Evolutionary conservation across 2,797 vertebrate species (phyloP).

Genomic region (Calcarius lapponicus): DNA sequence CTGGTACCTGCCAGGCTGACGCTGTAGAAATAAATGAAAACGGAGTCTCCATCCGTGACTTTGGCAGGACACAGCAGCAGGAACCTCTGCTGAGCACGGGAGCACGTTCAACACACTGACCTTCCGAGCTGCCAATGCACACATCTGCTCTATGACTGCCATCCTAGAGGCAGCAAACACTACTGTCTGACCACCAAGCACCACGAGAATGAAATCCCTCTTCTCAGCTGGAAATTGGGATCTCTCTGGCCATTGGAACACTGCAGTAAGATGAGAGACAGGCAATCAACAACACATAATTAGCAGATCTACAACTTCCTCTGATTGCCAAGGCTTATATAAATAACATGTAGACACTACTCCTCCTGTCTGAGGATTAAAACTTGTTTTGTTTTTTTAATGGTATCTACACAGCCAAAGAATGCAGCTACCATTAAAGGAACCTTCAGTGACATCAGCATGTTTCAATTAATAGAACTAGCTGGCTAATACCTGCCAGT

Average conservation of each 20-base stretch:
- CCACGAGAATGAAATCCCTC: not conserved
- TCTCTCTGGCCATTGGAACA: not conserved
- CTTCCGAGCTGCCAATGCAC: not conserved
- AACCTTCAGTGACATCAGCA: not conserved
- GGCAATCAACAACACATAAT: not conserved
- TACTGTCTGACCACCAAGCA: not conserved
- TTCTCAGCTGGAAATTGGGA: not conserved
- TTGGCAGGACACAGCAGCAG: not conserved
- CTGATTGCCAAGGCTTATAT: not conserved
- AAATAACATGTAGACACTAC: not conserved
- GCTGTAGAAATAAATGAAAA: not conserved
- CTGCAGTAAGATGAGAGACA: not conserved
- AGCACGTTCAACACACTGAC: not conserved
- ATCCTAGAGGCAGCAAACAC: not conserved
- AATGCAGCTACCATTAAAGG: not conserved
- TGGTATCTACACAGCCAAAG: not conserved
- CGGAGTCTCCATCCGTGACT: not conserved
- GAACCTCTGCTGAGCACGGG: not conserved
- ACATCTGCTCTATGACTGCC: not conserved
- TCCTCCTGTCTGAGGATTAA: not conserved
- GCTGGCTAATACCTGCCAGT: not conserved
- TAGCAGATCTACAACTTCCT: not conserved
- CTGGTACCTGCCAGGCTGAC: not conserved
- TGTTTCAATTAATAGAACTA: not conserved
- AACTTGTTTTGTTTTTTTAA: not conserved